Evolutionary conservation across 2,113 vertebrate genomes (phyloP), one percentile per base, ranked within the genome.

Genomic region (Lepisosteus osseus): DNA sequence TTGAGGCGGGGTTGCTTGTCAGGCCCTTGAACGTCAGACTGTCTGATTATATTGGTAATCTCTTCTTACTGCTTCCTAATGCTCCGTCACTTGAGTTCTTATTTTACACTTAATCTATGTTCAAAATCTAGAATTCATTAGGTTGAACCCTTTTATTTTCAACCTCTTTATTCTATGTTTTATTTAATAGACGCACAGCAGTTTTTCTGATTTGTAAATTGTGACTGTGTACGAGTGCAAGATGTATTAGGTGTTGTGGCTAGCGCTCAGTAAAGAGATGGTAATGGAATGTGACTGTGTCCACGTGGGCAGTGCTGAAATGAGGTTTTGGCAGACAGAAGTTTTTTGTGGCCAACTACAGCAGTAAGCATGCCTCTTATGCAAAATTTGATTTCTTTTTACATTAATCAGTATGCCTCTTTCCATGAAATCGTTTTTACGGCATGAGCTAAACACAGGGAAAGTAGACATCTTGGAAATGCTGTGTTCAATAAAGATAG

Each of bases 21-120:
- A 85, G 73, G 76, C 76, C 92, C 29, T 80, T 65, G 85, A 84
- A 85, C 0, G 85, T 94, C 76, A 87, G 83, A 65, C 87, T 96
- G 67, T 88, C 87, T 0, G 89, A 94, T 63, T 95, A 94, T 67
- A 66, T 94, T 2, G 95, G 95, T 95, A 83, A 12, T 55, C 45
- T 65, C 14, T 7, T 14, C 4, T 3, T 41, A 69, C 61, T 67
- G 6, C 67, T 68, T 3, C 4, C 14, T 15, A 59, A 29, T 29
- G 29, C 29, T 29, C 29, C 1, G 29, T 29, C 29, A 29, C 29
- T 29, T 29, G 29, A 29, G 29, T 29, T 29, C 29, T 29, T 29
- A 29, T 1, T 29, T 29, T 29, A 29, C 29, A 2, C 29, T 29
- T 29, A 29, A 29, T 29, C 29, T 29, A 29, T 29, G 29, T 29